These are phyloP conservation scores for Dicranocentrus wangi DNA, from an alignment of 2,888 invertebrate genomes.

Conservation along the genomic window DNA sequence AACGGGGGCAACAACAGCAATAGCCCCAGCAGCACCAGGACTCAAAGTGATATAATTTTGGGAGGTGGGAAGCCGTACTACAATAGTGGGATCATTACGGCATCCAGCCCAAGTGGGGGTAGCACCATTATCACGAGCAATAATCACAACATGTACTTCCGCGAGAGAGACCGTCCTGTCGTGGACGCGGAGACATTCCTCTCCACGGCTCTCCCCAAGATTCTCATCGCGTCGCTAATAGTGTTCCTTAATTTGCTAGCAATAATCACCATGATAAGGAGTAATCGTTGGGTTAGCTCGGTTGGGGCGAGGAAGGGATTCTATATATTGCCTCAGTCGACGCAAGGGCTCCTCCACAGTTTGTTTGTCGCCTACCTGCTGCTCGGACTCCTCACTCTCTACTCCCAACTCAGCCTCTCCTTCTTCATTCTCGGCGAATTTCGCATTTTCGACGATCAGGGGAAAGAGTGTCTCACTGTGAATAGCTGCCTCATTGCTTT, in stretches of 20 bases:
- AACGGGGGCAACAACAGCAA: slow-evolving; percentile 37
- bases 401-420: slow-evolving; percentile 69
- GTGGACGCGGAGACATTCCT: slow-evolving; percentile 71
- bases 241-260: slow-evolving; percentile 70
- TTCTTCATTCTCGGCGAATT: slow-evolving; percentile 69
- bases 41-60: slow-evolving; percentile 21
- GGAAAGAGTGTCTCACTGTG: slow-evolving; percentile 69
- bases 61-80: slow-evolving; percentile 31
- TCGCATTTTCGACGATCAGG: slow-evolving; percentile 70
- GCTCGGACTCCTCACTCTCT: slow-evolving; percentile 70
- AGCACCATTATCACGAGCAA: slow-evolving; percentile 33
- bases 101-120: slow-evolving; percentile 33
- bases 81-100: slow-evolving; percentile 48
- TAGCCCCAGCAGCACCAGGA: slow-evolving; percentile 1
- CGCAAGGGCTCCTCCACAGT: slow-evolving; percentile 70
- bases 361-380: slow-evolving; percentile 68
- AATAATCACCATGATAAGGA: slow-evolving; percentile 68
- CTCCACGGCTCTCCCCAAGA: slow-evolving; percentile 70
- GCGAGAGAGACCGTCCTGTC: slow-evolving; percentile 69
- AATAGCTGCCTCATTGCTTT: slow-evolving; percentile 69
- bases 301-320: slow-evolving; percentile 59
- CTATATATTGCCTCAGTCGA: slow-evolving; percentile 68
- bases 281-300: slow-evolving; percentile 65
- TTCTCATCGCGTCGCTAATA: slow-evolving; percentile 69
- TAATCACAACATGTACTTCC: slow-evolving; percentile 69